A percentile compares a stretch with the other conserved stretches of the same genome.
Evolutionary conservation across 2,113 vertebrate genomes (phyloP).

Genomic region (Esox niger): DNA sequence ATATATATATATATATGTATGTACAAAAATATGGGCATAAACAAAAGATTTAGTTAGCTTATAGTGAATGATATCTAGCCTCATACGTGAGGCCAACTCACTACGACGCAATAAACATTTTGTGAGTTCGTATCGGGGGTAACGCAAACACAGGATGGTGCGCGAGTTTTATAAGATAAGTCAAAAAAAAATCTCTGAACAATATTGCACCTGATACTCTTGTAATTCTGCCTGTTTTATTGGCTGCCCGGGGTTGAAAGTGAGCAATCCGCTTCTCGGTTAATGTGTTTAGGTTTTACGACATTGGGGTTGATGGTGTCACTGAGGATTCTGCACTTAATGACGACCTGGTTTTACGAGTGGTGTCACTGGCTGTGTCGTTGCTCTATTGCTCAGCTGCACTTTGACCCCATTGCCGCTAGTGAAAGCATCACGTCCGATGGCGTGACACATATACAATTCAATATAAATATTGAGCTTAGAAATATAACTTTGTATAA

Average conservation of each 20-base stretch:
- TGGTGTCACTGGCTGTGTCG: conserved; percentile 52
- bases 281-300: conserved; percentile 64
- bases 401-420: conserved; percentile 50
- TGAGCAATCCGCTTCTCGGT: conserved; percentile 51
- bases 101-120: neutral
- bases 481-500: conserved; percentile 48
- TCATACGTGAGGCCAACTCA: neutral
- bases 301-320: conserved; percentile 37
- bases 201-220: conserved; percentile 53
- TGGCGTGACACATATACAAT: conserved; percentile 19
- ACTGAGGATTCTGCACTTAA: conserved; percentile 61
- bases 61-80: no score
- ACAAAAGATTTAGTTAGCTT: no score
- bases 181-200: conserved; percentile 59
- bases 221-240: conserved; percentile 67
- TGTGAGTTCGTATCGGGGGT: neutral
- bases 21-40: no score
- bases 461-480: conserved; percentile 44
- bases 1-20: no score
- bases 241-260: conserved; percentile 69
- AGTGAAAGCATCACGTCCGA: neutral
- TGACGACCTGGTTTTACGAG: conserved; percentile 68
- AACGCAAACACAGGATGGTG: conserved; percentile 19
- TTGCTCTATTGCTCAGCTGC: conserved; percentile 30
- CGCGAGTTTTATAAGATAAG: conserved; percentile 59